Base-by-base conservation (phyloP, 2,797 vertebrate genomes). In the Sebastiscus albofasciatus region DNA sequence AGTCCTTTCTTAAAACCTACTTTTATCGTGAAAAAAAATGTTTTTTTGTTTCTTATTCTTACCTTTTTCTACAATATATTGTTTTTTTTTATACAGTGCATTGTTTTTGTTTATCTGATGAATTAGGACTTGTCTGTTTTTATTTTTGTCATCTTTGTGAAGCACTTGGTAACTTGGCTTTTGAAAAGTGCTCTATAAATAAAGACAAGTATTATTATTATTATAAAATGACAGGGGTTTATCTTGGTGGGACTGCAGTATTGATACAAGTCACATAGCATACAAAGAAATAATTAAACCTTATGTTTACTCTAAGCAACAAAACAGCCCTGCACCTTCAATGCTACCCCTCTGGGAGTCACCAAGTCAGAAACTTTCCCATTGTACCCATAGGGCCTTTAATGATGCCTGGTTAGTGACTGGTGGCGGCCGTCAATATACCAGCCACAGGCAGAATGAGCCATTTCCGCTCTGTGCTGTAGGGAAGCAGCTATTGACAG, bases 401-500 rank as follows among this genome's bases (percentile, higher is more conserved):
- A 77, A 56, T 67, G 56, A 75, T 26, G 59, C 20, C 22, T 52
- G 64, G 24, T 72, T 42, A 72, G 70, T 2, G 54, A 13, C 75
- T 69, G 74, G 68, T 67, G 66, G 54, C 49, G 11, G 55, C 55
- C 24, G 42, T 52, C 8, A 42, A 55, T 60, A 26, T 6, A 64
- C 69, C 66, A 73, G 68, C 74, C 74, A 81, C 64, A 60, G 68
- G 70, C 79, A 69, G 31, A 71, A 36, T 13, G 33, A 62, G 22
- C 56, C 31, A 66, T 54, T 54, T 22, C 20, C 29, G 72, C 55
- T 54, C 52, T 67, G 65, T 52, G 73, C 55, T 59, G 78, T 8
- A 20, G 58, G 9, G 46, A 70, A 20, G 56, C 64, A 62, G 73
- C 64, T 87, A 79, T 68, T 49, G 82, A 80, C 82, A 73, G 62